Percentiles rank a stretch among this genome's conserved stretches.
Evolutionary conservation across 2,888 invertebrate species (phyloP).

Genomic region (Panopea generosa): DNA sequence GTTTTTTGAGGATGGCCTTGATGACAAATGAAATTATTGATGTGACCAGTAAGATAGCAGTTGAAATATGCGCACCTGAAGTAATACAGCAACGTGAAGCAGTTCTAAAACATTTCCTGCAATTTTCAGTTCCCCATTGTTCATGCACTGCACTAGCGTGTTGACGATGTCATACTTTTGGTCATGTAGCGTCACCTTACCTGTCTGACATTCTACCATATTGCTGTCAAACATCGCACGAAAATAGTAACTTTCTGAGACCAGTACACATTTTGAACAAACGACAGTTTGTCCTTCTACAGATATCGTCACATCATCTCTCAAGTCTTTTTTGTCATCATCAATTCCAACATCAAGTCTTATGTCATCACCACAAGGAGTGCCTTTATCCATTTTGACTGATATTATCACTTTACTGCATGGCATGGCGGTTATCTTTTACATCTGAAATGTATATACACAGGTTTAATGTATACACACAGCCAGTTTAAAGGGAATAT

Average conservation of each 20-base stretch:
- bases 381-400: too few relatives aligned
- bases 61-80: slow-evolving; percentile 27
- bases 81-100: slow-evolving; percentile 30
- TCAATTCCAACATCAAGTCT: too few relatives aligned
- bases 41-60: too few relatives aligned
- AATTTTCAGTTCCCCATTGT: slow-evolving; percentile 37
- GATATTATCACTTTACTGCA: too few relatives aligned
- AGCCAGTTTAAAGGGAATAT: too few relatives aligned
- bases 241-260: slow-evolving; percentile 50
- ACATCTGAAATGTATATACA: too few relatives aligned
- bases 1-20: too few relatives aligned
- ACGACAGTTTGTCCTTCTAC: slow-evolving; percentile 33
- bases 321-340: too few relatives aligned
- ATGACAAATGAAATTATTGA: too few relatives aligned
- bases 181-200: slow-evolving; percentile 37
- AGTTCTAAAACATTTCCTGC: slow-evolving; percentile 26
- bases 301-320: slow-evolving; percentile 17
- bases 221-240: slow-evolving; percentile 55
- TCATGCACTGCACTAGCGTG: slow-evolving; percentile 29
- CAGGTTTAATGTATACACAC: too few relatives aligned
- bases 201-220: slow-evolving; percentile 49
- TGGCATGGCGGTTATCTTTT: too few relatives aligned
- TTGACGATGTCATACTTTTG: slow-evolving; percentile 19
- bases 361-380: too few relatives aligned
- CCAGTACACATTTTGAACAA: slow-evolving; percentile 29